A percentile compares a stretch with the other conserved stretches of the same genome.
Evolutionary conservation across 2,888 invertebrate species (phyloP).

Genomic region (Orthosia gracilis): DNA sequence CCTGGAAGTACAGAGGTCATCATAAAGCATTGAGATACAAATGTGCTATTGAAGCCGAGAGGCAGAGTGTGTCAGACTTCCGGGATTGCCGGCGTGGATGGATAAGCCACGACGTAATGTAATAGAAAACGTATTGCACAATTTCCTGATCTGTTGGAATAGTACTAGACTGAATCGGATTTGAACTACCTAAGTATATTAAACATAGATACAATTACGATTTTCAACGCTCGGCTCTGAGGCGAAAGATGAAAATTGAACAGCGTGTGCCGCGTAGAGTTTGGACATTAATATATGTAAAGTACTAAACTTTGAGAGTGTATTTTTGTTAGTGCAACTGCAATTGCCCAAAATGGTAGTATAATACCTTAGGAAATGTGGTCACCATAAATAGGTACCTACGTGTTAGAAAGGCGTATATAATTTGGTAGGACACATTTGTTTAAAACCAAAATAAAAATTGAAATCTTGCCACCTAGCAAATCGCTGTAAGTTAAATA

Average conservation of each 20-base stretch:
- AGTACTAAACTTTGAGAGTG: neutral
- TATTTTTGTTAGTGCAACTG: no score
- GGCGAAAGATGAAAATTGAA: neutral
- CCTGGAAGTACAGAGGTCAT: slow-evolving; percentile 25
- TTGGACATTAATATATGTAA: neutral
- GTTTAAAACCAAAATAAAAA: no score
- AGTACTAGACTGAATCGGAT: slow-evolving; percentile 45
- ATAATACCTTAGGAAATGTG: no score
- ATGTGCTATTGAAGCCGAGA: slow-evolving; percentile 60
- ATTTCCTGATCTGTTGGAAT: slow-evolving; percentile 76
- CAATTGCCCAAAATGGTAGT: no score
- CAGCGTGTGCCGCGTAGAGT: neutral
- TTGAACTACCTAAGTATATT: slow-evolving; percentile 18
- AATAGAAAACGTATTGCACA: slow-evolving; percentile 82
- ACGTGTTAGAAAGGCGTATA: no score
- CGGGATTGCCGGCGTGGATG: slow-evolving; percentile 76
- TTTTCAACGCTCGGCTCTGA: neutral
- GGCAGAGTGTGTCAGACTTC: slow-evolving; percentile 74
- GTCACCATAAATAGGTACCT: no score
- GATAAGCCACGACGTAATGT: slow-evolving; percentile 74
- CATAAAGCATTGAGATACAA: slow-evolving; percentile 55
- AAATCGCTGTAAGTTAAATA: no score
- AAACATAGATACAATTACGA: neutral
- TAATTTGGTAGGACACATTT: no score
- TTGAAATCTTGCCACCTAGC: no score